Evolutionary conservation across 2,797 vertebrate genomes (phyloP).

Genomic region (Octomys mimax): DNA sequence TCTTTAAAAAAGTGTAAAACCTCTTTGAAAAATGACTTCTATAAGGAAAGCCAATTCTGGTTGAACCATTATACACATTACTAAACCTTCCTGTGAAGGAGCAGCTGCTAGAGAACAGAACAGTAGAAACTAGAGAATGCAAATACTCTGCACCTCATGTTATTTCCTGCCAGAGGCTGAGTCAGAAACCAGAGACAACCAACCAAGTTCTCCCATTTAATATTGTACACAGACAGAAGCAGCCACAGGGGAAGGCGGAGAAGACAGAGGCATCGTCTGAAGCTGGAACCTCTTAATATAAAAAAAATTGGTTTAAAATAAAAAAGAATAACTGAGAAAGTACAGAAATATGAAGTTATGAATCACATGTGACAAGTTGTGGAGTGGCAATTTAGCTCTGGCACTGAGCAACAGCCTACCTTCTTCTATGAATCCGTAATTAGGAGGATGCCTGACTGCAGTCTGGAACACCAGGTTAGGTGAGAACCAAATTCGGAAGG

Average conservation of each 20-base stretch:
- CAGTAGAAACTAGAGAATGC: conserved; percentile 2
- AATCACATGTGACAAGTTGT: neutral
- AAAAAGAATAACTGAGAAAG: conserved; percentile 15
- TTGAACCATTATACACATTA: neutral
- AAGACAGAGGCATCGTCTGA: conserved; percentile 24
- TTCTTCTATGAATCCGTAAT: conserved; percentile 17
- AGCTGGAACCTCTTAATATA: neutral
- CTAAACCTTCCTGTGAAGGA: conserved; percentile 9
- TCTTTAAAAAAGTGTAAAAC: conserved; percentile 28
- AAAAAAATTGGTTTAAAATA: conserved; percentile 13
- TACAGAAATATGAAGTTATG: neutral
- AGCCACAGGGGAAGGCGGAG: neutral
- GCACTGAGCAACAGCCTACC: neutral
- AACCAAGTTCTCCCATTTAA: neutral
- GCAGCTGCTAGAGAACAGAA: neutral
- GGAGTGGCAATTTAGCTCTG: neutral
- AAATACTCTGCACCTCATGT: neutral
- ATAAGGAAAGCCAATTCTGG: conserved; percentile 46
- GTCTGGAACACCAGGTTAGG: neutral
- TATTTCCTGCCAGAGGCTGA: neutral
- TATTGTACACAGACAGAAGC: neutral
- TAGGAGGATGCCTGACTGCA: neutral
- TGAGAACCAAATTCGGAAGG: neutral
- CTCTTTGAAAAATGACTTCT: conserved; percentile 37
- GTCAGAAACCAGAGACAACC: conserved; percentile 49